Conservation (phyloP, 2,113 vertebrate species). For the Microcebus tavaratra region DNA sequence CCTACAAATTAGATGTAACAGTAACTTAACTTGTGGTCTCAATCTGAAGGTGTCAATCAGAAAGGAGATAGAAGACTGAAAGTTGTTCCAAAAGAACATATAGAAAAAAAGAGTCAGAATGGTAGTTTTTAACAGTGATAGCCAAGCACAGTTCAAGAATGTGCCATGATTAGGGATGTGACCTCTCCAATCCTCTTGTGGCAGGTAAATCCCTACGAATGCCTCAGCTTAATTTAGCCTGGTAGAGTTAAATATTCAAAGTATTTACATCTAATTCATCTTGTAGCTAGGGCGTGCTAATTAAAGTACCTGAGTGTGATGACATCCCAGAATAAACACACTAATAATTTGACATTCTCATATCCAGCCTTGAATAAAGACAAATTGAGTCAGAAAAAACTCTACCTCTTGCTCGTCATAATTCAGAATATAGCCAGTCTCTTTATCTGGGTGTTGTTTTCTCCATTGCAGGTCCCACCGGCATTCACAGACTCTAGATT, state of each 20-base stretch:
- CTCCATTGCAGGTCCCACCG: not conserved
- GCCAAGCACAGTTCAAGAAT: not conserved
- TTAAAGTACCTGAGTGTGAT: not conserved
- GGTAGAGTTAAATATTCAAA: not conserved
- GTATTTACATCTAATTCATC: not conserved
- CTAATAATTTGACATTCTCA: not conserved
- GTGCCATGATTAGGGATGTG: too few relatives aligned
- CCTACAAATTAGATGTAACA: not conserved
- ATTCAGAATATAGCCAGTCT: not conserved
- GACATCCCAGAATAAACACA: not conserved
- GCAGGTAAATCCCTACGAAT: not conserved
- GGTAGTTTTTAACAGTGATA: not conserved
- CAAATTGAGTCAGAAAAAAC: not conserved
- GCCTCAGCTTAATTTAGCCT: not conserved
- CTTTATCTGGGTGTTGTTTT: not conserved
- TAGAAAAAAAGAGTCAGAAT: not conserved
- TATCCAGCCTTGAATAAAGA: not conserved
- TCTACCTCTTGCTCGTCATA: not conserved
- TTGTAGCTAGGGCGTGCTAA: not conserved
- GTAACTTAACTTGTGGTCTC: not conserved
- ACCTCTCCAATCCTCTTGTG: not conserved
- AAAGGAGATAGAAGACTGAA: not conserved
- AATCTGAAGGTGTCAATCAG: not conserved
- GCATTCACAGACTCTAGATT: not conserved
- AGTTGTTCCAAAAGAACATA: not conserved